Evolutionary conservation across 2,888 invertebrate genomes (phyloP).

Genomic region (Erynnis tages): DNA sequence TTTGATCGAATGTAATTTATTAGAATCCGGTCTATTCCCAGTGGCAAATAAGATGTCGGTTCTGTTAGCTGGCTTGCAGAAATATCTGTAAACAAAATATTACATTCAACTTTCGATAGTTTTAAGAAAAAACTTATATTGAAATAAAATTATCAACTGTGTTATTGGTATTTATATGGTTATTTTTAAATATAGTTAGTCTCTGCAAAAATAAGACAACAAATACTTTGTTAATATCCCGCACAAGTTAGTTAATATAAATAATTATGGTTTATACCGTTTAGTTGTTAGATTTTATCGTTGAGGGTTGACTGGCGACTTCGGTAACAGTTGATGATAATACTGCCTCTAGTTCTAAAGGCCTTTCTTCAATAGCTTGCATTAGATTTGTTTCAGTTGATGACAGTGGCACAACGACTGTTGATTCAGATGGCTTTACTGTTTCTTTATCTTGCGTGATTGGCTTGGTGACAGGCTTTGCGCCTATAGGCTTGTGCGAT

Average conservation of each 20-base stretch:
- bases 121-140: background rate
- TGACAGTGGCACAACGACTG: constrained; percentile 14
- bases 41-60: constrained; percentile 18
- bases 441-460: constrained; percentile 28
- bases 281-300: constrained; percentile 13
- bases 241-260: background rate
- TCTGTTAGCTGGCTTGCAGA: background rate
- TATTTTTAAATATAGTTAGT: no score
- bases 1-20: constrained; percentile 43
- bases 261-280: constrained; percentile 7
- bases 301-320: constrained; percentile 29
- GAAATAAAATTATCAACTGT: no score
- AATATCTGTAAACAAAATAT: constrained; percentile 13
- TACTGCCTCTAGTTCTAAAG: constrained; percentile 58
- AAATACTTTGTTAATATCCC: no score
- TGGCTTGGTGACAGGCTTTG: constrained; percentile 24
- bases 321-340: constrained; percentile 58
- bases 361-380: constrained; percentile 46
- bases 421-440: constrained; percentile 30
- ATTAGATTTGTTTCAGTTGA: constrained; percentile 35
- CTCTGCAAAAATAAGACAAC: no score
- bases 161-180: no score
- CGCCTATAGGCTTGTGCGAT: constrained; percentile 37
- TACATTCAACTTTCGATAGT: no score
- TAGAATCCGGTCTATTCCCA: constrained; percentile 39